Base-by-base conservation (phyloP, 2,888 invertebrate genomes). In the Phanerotoma sp. region DNA sequence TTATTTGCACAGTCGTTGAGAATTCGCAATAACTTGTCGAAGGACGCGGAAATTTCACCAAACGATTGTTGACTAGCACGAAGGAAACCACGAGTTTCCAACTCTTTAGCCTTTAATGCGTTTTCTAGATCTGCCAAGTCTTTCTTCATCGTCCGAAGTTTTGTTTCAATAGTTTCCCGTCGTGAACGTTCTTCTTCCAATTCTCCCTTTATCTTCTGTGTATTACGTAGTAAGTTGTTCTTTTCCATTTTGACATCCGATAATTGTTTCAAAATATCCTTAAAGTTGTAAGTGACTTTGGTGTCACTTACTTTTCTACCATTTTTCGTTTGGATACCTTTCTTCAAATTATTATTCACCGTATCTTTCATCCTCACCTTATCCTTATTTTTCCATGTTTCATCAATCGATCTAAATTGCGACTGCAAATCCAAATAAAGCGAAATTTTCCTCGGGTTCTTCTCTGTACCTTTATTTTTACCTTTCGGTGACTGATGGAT, bases 391-490 rank as follows among this genome's bases (percentile, higher is more conserved):
- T 50, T 54, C 45, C n/a, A 41, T 15, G 41, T 15, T 5, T 47
- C 46, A 25, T 59, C 60, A 4, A 61, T 28, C 3, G 66, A 52
- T 32, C 61, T 56, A 3, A 74, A 67, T 18, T 66, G 66, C 0
- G 74, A 60, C 10, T 69, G 69, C 6, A 77, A 66, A 38, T 75
- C 72, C 42, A 76, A 46, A 38, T 69, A 73, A 6, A 77, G 56
- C 0, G 69, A 65, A 1, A 64, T 32, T 38, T 62, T 66, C 3
- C 58, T 3, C 6, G 54, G 52, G 1, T 47, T 35, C 11, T 44
- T 30, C 10, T 32, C 22, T 4, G 16, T 15, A 4, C 13, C 6
- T 9, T 7, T 7, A n/a, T 28, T 22, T 21, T 42, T 42, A 3
- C 16, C n/a, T 5, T 28, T n/a, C n/a, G n/a, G n/a, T n/a, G n/a